Evolutionary conservation across 2,888 invertebrate species (phyloP), one percentile per base, ranked within the genome.

Genomic region (Axea sp.): DNA sequence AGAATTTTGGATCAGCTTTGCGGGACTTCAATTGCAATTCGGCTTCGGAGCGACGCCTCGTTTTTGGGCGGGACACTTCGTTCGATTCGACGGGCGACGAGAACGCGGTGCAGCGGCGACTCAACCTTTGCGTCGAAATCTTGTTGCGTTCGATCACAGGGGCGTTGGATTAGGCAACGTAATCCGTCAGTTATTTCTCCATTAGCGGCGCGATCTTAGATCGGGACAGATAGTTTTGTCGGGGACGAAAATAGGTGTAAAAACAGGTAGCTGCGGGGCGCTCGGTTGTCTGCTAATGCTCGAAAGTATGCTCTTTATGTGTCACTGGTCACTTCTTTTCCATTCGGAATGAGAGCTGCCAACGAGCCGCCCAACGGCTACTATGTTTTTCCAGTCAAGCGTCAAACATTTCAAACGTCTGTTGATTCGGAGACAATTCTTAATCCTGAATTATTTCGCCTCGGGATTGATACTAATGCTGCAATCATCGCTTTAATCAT

Each of bases 241-340:
- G 37, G 68, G 47, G 53, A 31, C 57, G 77, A 77, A n/a, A 78
- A 78, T 79, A 76, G 79, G 80, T 81, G 81, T 79, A 81, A 83
- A 83, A 77, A 78, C 79, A 79, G 80, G 80, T 80, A 80, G 80
- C 77, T 15, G 37, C 24, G 35, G 53, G 26, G 53, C 45, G 43
- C 37, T 28, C 53, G 47, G 43, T 15, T 55, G 47, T 28, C 15
- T 67, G 53, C 81, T 86, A 86, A 87, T 85, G 73, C 85, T 77
- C 79, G 53, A 81, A 86, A 86, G 84, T 85, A 85, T 87, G 86
- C 85, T 83, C 83, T 86, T 87, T 85, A 86, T 86, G 86, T 87
- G 86, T 87, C 86, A 86, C 84, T 87, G 82, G 83, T 83, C 84
- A 85, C 84, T 86, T 84, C 64, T 80, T 81, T 68, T 75, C 68